Base-by-base conservation (phyloP, 2,797 vertebrate genomes). In the Okamejei kenojei region DNA sequence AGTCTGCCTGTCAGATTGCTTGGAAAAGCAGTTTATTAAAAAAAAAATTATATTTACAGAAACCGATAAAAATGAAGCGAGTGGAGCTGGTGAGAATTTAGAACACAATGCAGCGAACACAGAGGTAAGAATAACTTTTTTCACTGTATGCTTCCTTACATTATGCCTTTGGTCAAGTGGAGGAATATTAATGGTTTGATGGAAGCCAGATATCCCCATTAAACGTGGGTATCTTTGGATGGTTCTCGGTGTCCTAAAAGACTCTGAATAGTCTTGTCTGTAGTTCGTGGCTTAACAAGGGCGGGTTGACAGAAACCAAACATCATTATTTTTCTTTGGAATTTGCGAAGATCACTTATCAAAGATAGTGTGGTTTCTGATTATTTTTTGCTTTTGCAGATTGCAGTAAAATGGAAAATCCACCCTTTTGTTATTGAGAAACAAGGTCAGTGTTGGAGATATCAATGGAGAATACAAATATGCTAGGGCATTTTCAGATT, bases 41-140 rank as follows among this genome's bases (percentile, higher is more conserved):
- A 90, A 9, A 71, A 0, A 38, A 0, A 15, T 2, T 54, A 11
- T 29, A 76, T 76, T 92, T 71, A 63, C 90, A 92, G 90, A 76
- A 92, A 76, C 90, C 13, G 38, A 5, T 58, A 10, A 92, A 74
- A 45, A 68, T 73, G 90, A 91, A 91, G 71, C 29, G 9, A 73
- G 90, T 74, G 65, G 35, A 45, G 23, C 21, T 45, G 9, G 21
- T 13, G 13, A 74, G 38, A 92, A 54, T 92, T 73, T 92, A 45
- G 90, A 92, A 71, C 90, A 58, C 68, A 92, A n/a, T 88, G 10
- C 84, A 88, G n/a, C 61, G 21, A 88, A 68, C 21, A 58, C 90
- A 15, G 90, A 92, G 90, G 90, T 92, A 26, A 92, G 90, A 74
- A 76, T 76, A 45, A 54, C 26, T 29, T 65, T 61, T 68, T 32